phyloP scores from a whole-genome alignment of 2,113 vertebrate species.

The Callorhinus ursinus region DNA sequence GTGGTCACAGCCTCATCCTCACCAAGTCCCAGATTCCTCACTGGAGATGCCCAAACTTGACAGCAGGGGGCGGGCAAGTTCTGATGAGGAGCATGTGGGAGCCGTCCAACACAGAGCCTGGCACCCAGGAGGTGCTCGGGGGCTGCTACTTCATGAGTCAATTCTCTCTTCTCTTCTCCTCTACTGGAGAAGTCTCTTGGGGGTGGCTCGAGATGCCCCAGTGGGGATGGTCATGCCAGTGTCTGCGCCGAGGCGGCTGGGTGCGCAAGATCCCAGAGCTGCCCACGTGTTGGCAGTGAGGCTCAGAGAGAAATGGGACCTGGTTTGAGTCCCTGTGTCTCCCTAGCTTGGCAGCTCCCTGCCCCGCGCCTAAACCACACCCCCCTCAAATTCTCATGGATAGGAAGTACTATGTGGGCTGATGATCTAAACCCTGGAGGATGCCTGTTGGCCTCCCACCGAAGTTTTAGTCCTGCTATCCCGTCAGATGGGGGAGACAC shows the following conservation, averaged over 20 bases:
- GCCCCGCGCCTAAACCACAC: background rate
- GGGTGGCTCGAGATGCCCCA: background rate
- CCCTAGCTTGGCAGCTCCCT: background rate
- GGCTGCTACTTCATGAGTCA: no score
- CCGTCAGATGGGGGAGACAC: background rate
- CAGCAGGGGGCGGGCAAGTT: background rate
- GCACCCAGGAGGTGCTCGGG: background rate
- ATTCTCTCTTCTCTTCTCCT: background rate
- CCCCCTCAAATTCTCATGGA: background rate
- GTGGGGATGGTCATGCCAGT: background rate
- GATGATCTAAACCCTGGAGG: background rate
- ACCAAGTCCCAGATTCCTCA: background rate
- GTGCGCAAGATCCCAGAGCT: background rate
- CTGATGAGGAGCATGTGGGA: background rate
- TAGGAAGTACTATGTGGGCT: background rate
- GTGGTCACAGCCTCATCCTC: background rate
- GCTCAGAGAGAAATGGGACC: background rate
- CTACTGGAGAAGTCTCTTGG: background rate
- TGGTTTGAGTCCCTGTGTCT: background rate
- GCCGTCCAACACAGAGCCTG: background rate
- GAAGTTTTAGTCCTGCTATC: background rate
- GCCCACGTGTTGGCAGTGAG: rapidly evolving
- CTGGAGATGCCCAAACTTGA: background rate
- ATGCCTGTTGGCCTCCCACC: background rate
- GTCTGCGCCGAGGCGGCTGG: rapidly evolving